Evolutionary conservation across 2,888 invertebrate genomes (phyloP), one percentile per base, ranked within the genome.

Genomic region (Lampropteryx suffumata): DNA sequence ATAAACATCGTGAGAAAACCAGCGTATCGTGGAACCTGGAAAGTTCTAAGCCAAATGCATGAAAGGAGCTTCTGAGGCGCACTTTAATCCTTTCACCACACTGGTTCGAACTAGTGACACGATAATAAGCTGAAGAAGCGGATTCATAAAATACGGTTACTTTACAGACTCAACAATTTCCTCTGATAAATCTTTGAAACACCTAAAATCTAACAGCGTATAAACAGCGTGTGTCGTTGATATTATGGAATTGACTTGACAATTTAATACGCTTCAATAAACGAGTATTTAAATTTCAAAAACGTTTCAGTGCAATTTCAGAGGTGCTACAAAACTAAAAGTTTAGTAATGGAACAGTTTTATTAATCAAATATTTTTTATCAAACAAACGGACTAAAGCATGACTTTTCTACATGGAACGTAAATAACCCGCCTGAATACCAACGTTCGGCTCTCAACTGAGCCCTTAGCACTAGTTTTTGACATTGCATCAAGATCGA

Each of bases 141-240:
- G 32, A 12, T 12, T 12, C 12, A 2, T 0, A 12, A 12, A 40
- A 11, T n/a, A 34, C 8, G 2, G 17, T 21, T 11, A 17, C 24
- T 32, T 33, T 13, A 24, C 21, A 21, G 9, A 41, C 24, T 41
- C 45, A 32, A 37, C 30, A 21, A 2, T 17, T 33, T 32, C 36
- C 34, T 34, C 14, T 35, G 35, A 26, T n/a, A 49, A 36, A 17
- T 41, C 48, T 36, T 49, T 36, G 48, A 32, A 35, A 41, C 47
- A 33, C 17, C 10, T n/a, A 28, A 17, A 13, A 10, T 21, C 21
- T n/a, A n/a, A n/a, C n/a, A n/a, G n/a, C n/a, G n/a, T n/a, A n/a
- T n/a, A n/a, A n/a, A 7, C 24, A 7, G 28, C 35, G 57, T 48
- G 53, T 58, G 57, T 51, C 57, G 47, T 57, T 61, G 37, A 34